These are phyloP conservation scores for Chamaetylas fuelleborni DNA, from an alignment of 2,113 vertebrate species.

Conservation along the genomic window DNA sequence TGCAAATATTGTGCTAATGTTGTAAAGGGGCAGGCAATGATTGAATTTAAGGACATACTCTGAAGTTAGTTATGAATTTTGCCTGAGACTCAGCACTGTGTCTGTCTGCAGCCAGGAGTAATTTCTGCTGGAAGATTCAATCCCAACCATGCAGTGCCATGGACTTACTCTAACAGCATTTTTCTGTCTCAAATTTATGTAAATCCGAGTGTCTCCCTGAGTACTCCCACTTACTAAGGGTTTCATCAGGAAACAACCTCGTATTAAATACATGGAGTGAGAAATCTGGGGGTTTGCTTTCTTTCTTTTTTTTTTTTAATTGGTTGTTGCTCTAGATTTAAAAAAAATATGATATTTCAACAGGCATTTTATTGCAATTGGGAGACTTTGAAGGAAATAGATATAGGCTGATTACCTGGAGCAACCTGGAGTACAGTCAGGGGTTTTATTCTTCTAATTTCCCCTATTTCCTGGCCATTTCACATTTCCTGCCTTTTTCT, in stretches of 20 bases:
- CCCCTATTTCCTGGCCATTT: not conserved
- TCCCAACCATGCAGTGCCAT: not conserved
- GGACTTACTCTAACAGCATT: not conserved
- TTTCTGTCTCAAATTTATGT: constrained; percentile 17
- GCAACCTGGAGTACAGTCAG: not conserved
- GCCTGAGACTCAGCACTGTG: not conserved
- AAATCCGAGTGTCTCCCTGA: constrained; percentile 1
- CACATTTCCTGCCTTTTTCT: not conserved
- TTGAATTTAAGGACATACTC: not conserved
- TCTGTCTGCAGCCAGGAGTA: not conserved
- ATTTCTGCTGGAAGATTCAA: not conserved
- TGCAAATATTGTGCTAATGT: not conserved
- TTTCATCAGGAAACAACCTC: constrained; percentile 4
- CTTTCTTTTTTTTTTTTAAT: not conserved
- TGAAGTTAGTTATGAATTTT: not conserved
- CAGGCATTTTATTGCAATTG: not conserved
- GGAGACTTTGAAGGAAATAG: not conserved
- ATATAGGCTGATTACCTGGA: not conserved
- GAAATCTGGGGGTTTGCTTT: not conserved
- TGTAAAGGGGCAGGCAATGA: not conserved
- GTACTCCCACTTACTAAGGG: constrained; percentile 11
- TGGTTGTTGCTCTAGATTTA: not conserved
- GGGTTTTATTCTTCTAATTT: not conserved
- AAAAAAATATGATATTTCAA: not conserved
- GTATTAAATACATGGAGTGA: not conserved